Conservation (phyloP, 2,888 invertebrate species). For the Halictus ligatus region DNA sequence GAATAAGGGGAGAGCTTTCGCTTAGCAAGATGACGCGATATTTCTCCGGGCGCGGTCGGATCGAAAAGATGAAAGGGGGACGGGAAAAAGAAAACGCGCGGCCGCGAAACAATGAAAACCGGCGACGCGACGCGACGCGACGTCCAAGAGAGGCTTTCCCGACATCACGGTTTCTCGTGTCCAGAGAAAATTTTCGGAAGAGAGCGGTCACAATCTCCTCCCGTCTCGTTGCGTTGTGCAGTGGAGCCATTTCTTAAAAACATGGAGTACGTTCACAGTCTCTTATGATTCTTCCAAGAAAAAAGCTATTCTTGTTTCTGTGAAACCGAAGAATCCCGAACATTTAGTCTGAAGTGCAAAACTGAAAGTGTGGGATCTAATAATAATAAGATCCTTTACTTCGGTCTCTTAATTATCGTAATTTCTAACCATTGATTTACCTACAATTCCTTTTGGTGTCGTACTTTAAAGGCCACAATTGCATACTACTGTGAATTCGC, state of each 20-base stretch:
- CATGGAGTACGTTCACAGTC: neutral
- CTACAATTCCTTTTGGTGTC: neutral
- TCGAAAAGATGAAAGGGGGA: conserved; percentile 6
- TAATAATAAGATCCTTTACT: no score
- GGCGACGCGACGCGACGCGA: conserved; percentile 18
- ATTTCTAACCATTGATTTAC: neutral
- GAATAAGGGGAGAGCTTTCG: conserved; percentile 30
- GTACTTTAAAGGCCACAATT: neutral
- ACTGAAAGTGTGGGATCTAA: no score
- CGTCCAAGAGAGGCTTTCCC: conserved; percentile 51
- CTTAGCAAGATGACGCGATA: conserved; percentile 51
- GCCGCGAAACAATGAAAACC: conserved; percentile 63
- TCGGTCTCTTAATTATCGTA: no score
- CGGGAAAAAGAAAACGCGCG: conserved; percentile 39
- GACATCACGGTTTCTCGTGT: conserved; percentile 47
- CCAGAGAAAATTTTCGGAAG: conserved; percentile 68
- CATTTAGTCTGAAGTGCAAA: no score
- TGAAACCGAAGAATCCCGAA: neutral
- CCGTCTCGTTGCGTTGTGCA: neutral
- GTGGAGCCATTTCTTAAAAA: neutral
- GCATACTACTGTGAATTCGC: no score
- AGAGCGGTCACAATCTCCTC: conserved; percentile 56
- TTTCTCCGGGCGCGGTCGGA: conserved; percentile 6
- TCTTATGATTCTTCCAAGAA: neutral
- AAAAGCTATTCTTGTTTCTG: neutral